Evolutionary conservation across 2,113 vertebrate genomes (phyloP), one percentile per base, ranked within the genome.

Genomic region (Gulo gulo): DNA sequence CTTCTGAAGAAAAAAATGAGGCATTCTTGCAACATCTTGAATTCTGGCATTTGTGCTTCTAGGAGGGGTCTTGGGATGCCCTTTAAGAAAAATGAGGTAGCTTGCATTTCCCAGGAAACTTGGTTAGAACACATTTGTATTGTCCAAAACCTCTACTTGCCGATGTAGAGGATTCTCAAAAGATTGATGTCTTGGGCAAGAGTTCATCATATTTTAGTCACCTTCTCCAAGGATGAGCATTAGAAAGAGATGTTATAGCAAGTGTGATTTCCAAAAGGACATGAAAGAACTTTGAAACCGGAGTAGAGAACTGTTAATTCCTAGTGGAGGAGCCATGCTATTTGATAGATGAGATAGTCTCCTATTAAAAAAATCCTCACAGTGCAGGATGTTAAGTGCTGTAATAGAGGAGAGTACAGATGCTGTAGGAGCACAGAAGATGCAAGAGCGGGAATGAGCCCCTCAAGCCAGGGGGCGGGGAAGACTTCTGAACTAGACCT

Each of bases 261-360:
- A 76, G 74, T 69, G 6, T 67, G 45, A 86, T 74, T 95, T 96
- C 88, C 61, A 79, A 85, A 91, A 79, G 23, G 6, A 13, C 47
- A 29, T 71, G 26, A 86, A 88, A 85, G 29, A 97, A 52, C 36
- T 96, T 36, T 73, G 76, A 79, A 95, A 87, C 20, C 2, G 7
- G 87, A 95, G 55, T 47, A 86, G 59, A 92, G 42, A 84, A 87
- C 36, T 78, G 36, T 67, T 88, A 59, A 96, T 36, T 95, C 69
- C 42, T 59, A 34, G 69, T 16, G 78, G 76, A 76, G 24, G 45
- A 85, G 1, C 57, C 81, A 8, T 34, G 4, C 61, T 86, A 13
- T 47, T 71, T 84, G 92, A 69, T 63, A 50, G 67, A 55, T 67
- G 82, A 95, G 16, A 55, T 50, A 21, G 6, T 79, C 16, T n/a